Evolutionary conservation across 2,797 vertebrate species (phyloP).

Genomic region (Mus spretus): DNA sequence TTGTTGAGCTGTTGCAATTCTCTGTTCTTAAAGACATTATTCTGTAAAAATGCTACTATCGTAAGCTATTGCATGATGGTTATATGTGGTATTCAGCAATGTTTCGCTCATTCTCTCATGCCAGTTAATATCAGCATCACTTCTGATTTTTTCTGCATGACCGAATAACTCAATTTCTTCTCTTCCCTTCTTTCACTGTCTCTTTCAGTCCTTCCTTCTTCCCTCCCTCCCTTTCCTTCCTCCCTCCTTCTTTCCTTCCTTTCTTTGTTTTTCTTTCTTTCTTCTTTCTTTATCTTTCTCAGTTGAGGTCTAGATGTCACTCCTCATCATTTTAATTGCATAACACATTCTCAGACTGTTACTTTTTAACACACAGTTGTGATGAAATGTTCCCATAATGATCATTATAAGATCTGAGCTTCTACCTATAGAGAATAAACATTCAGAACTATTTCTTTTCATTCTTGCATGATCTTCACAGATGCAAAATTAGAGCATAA

Average conservation of each 20-base stretch:
- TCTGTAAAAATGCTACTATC: not conserved
- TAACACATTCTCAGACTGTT: not conserved
- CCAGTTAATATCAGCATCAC: not conserved
- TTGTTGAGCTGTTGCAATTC: slow-evolving; percentile 21
- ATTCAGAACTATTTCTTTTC: slow-evolving; percentile 29
- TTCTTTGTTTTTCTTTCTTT: not conserved
- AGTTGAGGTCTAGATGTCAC: not conserved
- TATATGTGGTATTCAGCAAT: not conserved
- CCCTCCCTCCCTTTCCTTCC: not conserved
- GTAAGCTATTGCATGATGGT: not conserved
- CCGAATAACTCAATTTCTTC: not conserved
- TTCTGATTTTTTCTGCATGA: not conserved
- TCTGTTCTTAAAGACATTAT: not conserved
- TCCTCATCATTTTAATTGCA: slow-evolving; percentile 42
- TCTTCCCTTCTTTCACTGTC: not conserved
- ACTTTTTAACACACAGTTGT: not conserved
- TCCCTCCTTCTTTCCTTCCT: too few relatives aligned
- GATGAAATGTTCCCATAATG: slow-evolving; percentile 20
- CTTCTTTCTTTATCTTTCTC: too few relatives aligned
- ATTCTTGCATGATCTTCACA: slow-evolving; percentile 34
- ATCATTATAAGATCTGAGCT: slow-evolving; percentile 9
- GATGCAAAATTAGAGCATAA: slow-evolving; percentile 51
- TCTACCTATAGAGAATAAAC: slow-evolving; percentile 51
- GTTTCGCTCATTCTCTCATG: not conserved
- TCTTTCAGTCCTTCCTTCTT: not conserved